phyloP scores from a whole-genome alignment of 2,797 vertebrate genomes.

The Stomatorhinus walkeri region DNA sequence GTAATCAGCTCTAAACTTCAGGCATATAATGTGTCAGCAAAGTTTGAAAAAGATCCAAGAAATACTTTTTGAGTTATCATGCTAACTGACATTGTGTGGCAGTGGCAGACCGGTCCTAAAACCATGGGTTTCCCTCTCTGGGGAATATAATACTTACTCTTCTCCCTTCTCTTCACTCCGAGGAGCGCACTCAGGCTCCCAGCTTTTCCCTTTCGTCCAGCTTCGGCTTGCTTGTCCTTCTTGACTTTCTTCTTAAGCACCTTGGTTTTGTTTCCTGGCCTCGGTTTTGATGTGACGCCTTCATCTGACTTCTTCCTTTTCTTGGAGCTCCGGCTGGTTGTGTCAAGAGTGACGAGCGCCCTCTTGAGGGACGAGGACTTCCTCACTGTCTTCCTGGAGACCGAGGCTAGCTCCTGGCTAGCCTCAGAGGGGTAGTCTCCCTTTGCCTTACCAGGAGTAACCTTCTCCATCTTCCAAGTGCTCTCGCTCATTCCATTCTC shows the following conservation, averaged over 20 bases:
- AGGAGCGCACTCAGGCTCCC: not conserved
- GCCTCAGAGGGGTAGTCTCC: not conserved
- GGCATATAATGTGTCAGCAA: not conserved
- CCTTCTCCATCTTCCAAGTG: conserved; percentile 3
- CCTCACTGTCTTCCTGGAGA: not conserved
- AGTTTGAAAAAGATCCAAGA: not conserved
- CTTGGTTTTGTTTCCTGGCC: not conserved
- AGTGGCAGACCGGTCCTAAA: not conserved
- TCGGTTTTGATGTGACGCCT: not conserved
- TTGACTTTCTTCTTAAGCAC: conserved; percentile 2
- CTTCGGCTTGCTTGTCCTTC: not conserved
- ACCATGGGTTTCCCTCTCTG: not conserved
- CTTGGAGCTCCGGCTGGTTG: not conserved
- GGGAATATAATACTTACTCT: not conserved
- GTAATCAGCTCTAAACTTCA: not conserved
- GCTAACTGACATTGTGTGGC: not conserved
- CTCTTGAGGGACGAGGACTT: conserved; percentile 7
- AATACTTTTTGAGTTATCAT: not conserved
- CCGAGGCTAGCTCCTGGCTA: not conserved
- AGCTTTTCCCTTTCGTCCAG: not conserved
- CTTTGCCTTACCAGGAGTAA: not conserved
- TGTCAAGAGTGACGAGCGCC: not conserved
- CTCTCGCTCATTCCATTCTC: not conserved
- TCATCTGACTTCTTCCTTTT: not conserved
- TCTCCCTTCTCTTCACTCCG: not conserved